phyloP scores from a whole-genome alignment of 2,888 invertebrate species.

The Aricia artaxerxes region DNA sequence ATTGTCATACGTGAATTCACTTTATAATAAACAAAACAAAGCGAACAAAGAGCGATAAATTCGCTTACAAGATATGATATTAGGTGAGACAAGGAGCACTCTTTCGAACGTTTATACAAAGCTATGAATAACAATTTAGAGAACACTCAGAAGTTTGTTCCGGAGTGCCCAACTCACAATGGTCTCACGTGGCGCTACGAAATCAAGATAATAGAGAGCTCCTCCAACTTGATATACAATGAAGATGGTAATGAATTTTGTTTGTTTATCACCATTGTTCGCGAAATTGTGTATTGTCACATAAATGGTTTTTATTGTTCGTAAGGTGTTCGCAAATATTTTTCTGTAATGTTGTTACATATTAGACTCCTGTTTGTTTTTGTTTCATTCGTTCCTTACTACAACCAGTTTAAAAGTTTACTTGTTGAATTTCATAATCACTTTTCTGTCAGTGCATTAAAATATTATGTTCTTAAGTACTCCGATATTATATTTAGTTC shows the following conservation, averaged over 20 bases:
- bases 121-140: conserved; percentile 80
- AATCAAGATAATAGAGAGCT: conserved; percentile 50
- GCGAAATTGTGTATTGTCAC: conserved; percentile 12
- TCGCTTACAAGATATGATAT: conserved; percentile 64
- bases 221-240: conserved; percentile 34
- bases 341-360: background rate
- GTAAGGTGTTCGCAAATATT: background rate
- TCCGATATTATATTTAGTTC: no score
- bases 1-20: background rate
- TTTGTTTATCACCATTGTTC: conserved; percentile 15
- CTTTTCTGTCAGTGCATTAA: no score
- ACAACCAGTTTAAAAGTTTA: no score
- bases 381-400: no score
- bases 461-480: no score
- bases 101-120: conserved; percentile 74
- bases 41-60: conserved; percentile 55
- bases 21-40: background rate
- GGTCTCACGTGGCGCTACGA: conserved; percentile 64
- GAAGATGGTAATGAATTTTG: conserved; percentile 29
- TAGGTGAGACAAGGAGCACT: conserved; percentile 72
- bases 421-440: no score
- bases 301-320: conserved; percentile 20
- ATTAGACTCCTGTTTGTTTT: background rate
- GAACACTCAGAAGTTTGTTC: conserved; percentile 77
- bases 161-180: conserved; percentile 76